Base-by-base conservation (phyloP, 1,140 invertebrate species). In the Pseudobourletiella spinata region DNA sequence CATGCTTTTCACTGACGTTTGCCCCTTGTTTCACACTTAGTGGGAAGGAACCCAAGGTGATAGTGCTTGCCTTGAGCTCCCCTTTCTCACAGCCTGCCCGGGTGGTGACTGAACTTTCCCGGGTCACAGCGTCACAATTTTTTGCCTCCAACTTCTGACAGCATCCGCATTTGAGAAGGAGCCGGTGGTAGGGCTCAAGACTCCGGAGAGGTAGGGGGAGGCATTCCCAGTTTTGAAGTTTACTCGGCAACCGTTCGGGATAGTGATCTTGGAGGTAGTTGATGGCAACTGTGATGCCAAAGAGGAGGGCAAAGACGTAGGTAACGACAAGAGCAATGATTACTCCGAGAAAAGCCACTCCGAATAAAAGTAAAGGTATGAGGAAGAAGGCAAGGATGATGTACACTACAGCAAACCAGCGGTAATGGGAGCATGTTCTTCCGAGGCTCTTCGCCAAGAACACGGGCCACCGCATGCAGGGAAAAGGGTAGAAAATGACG, bases 401-500 rank as follows among this genome's bases (percentile, higher is more conserved):
- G 68, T 84, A 84, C 0, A 80, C 57, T 3, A 82, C 68, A 1
- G 80, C 76, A 70, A 83, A 83, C 81, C 81, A 82, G 32, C 79
- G 72, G 44, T 68, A 68, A 51, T 78, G 73, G 11, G 79, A 78
- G 1, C 79, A 82, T 16, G 71, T 73, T 26, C 76, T 75, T 1
- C 82, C 78, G 14, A 85, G 71, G 16, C 73, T 71, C 62, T 79
- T 79, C 2, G 82, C 79, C 46, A 83, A 59, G 11, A 70, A 71
- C 4, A 85, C 78, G 0, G 84, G 83, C 32, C 79, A 70, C 39
- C 84, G 69, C 61, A 79, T 74, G 62, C 76, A 76, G 11, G 82
- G 82, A 24, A 85, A 72, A 1, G 81, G 79, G 68, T 83, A 85
- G 70, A 81, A 85, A 1, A 85, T 51, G 0, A 84, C 11, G 29